Base-by-base conservation (phyloP, 2,888 invertebrate species). In the Caenorhabditis zanzibari region DNA sequence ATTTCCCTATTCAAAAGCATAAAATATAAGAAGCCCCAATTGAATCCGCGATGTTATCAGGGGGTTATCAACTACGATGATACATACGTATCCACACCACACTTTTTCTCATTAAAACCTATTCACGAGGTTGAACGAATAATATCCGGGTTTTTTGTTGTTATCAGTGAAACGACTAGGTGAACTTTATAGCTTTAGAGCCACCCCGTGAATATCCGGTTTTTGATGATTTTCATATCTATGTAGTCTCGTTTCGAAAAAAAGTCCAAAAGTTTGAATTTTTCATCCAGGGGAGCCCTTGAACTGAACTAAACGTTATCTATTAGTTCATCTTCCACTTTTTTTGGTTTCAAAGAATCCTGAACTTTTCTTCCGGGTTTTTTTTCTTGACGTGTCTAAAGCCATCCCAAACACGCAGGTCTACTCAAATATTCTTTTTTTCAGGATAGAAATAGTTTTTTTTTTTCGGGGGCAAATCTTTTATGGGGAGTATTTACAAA, bases 131-230 rank as follows among this genome's bases (percentile, higher is more conserved):
- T 32, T 28, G 2, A 44, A 47, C 19, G 24, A 68, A 68, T 68
- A 68, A 68, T 68, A 68, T 54, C 54, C 54, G 54, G 68, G 68
- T 68, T 26, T 24, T 63, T 63, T 63, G 63, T 63, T 68, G 24
- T 19, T 54, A 38, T 68, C 52, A 66, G n/a, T 64, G 26, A 49
- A 26, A 10, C 41, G 24, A 63, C 41, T 63, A 1, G n/a, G n/a
- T n/a, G n/a, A n/a, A n/a, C n/a, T n/a, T n/a, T n/a, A n/a, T n/a
- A 47, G 12, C 61, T 24, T 44, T 63, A 44, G 1, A 26, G 47
- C 63, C 63, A 4, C 32, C 52, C 12, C 28, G 26, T 19, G 64
- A 66, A 66, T 44, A 66, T 66, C 66, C 66, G 66, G 66, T 52
- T 66, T 22, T 52, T 28, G 66, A 35, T 66, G 19, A 19, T 32